phyloP scores from a whole-genome alignment of 2,113 vertebrate species.

The Vidua macroura region DNA sequence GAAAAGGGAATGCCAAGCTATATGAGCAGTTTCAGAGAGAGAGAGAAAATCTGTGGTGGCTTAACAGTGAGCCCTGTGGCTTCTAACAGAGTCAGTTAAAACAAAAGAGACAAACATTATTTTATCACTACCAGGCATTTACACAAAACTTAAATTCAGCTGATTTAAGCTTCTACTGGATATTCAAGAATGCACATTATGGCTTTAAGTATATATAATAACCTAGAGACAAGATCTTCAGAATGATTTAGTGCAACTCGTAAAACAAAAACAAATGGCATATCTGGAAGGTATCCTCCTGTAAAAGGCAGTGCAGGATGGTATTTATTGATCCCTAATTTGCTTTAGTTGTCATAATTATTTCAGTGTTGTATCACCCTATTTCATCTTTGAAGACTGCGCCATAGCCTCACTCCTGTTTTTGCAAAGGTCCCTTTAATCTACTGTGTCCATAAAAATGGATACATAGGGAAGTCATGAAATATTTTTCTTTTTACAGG shows the following conservation, averaged over 20 bases:
- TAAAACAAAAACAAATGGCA: not conserved
- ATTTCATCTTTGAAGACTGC: not conserved
- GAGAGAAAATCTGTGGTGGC: not conserved
- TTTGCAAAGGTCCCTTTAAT: not conserved
- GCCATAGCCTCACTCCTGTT: not conserved
- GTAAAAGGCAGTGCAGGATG: not conserved
- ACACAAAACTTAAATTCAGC: not conserved
- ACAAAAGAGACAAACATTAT: not conserved
- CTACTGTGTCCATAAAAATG: not conserved
- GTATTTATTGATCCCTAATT: conserved; percentile 33
- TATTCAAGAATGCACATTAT: not conserved
- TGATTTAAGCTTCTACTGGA: not conserved
- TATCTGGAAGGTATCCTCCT: not conserved
- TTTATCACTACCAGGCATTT: not conserved
- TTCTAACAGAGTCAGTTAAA: conserved; percentile 7
- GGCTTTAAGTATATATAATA: not conserved
- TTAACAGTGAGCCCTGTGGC: not conserved
- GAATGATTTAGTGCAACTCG: not conserved
- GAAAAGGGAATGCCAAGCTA: not conserved
- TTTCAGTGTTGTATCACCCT: not conserved
- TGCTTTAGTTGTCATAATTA: not conserved
- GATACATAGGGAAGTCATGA: not conserved
- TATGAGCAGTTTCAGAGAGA: not conserved
- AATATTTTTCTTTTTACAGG: not conserved
- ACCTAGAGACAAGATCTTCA: not conserved